Conservation (phyloP, 2,113 vertebrate genomes). For the Cyanocitta stelleri region DNA sequence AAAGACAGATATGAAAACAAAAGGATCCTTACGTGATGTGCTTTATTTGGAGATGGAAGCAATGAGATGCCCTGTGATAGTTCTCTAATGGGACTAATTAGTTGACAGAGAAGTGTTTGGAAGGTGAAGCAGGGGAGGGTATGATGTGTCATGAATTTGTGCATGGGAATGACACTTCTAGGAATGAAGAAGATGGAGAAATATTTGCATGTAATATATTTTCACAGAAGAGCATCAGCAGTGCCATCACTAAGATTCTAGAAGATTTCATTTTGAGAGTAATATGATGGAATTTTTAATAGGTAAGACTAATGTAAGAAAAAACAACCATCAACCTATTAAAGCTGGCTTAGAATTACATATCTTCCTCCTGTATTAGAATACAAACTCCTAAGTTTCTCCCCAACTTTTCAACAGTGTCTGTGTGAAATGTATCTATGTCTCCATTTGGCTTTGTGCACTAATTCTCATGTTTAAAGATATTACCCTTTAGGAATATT, state of each 20-base stretch:
- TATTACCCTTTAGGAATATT: neutral
- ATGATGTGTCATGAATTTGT: neutral
- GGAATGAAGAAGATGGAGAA: neutral
- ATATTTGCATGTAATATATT: neutral
- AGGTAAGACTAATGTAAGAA: neutral
- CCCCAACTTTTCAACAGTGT: neutral
- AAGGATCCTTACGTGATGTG: neutral
- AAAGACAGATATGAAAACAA: neutral
- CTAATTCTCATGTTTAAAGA: neutral
- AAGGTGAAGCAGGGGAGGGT: neutral
- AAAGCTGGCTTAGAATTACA: neutral
- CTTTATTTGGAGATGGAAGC: neutral
- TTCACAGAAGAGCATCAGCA: neutral
- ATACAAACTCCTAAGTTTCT: neutral
- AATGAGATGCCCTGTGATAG: neutral
- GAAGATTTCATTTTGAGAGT: neutral
- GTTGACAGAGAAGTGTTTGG: neutral
- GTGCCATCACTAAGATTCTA: neutral
- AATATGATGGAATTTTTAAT: neutral
- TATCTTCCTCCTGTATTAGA: neutral
- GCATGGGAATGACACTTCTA: neutral
- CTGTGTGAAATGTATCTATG: neutral
- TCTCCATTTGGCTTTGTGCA: neutral
- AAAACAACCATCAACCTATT: neutral
- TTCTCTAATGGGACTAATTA: neutral